Evolutionary conservation across 2,113 vertebrate species (phyloP), one percentile per base, ranked within the genome.

Genomic region (Nycticorax nycticorax): DNA sequence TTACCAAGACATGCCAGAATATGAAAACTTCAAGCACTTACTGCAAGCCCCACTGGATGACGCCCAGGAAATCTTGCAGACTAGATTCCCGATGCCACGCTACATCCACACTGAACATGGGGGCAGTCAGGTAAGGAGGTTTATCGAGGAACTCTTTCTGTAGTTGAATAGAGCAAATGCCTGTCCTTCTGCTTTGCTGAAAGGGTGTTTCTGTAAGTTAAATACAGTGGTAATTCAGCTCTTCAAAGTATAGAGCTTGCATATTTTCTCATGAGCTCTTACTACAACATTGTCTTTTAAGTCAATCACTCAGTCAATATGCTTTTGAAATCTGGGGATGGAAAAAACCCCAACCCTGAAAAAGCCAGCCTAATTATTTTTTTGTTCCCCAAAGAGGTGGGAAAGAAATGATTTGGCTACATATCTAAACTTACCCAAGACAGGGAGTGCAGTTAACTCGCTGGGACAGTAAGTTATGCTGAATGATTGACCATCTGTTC

Each of bases 11-110:
- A 99, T 99, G 99, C 98, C 99, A 2, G 99, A 99, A 78, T 99
- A 99, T 33, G 99, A 99, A 98, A 99, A 99, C 98, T 99, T 99
- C 96, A 99, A 98, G 96, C 99, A 99, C 94, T 98, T 99, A 57
- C 98, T 99, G 48, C 99, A 99, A 91, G 99, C 99, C 52, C 99
- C 99, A 1, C 93, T 99, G 88, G 99, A 99, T 55, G 99, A 99
- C 1, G 99, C 99, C 45, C 99, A 99, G 96, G 99, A 99, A 97
- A 99, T 99, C 97, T 92, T 99, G 69, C 99, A 99, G 97, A 98
- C 98, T 0, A 98, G 99, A 66, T 99, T 99, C 96, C 99, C 99
- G 13, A 99, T 99, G 99, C 99, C 99, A 0, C 99, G 99, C 69
- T 99, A 99, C 88, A 53, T 99, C 35, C 99, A 99, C 97, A 99